Percentiles rank a stretch among this genome's conserved stretches.
phyloP scores from a whole-genome alignment of 2,797 vertebrate species.

The Bothrops alternatus region DNA sequence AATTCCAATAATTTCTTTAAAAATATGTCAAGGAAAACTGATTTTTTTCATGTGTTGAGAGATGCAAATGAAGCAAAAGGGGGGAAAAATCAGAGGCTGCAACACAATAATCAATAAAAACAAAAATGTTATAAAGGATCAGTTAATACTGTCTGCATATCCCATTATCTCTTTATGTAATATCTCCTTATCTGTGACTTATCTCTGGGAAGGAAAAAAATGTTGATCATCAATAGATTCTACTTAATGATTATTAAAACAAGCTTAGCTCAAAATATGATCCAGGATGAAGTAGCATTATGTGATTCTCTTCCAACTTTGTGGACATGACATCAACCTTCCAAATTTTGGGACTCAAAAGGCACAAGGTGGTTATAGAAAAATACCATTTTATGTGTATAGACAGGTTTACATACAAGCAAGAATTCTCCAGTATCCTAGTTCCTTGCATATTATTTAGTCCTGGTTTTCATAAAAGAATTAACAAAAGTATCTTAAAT shows the following conservation, averaged over 20 bases:
- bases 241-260: not conserved
- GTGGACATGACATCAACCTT: not conserved
- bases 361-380: not conserved
- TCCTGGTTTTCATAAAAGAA: not conserved
- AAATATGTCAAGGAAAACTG: not conserved
- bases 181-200: not conserved
- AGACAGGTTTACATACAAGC: not conserved
- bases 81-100: not conserved
- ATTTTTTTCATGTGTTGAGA: not conserved
- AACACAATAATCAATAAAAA: not conserved
- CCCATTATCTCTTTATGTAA: not conserved
- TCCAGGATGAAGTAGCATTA: not conserved
- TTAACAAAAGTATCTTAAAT: not conserved
- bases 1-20: not conserved
- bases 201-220: not conserved
- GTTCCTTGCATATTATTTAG: not conserved
- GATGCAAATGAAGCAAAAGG: not conserved
- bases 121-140: not conserved
- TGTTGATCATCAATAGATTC: not conserved
- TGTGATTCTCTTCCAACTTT: not conserved
- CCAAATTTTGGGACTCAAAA: not conserved
- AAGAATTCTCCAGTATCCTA: not conserved
- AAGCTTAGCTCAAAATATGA: not conserved
- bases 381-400: not conserved
- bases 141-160: not conserved